A percentile compares a stretch with the other conserved stretches of the same genome.
These are phyloP conservation scores for Beroe forskalii DNA, from an alignment of 37 sponge, comb jelly and placozoan genomes.

Conservation along the genomic window DNA sequence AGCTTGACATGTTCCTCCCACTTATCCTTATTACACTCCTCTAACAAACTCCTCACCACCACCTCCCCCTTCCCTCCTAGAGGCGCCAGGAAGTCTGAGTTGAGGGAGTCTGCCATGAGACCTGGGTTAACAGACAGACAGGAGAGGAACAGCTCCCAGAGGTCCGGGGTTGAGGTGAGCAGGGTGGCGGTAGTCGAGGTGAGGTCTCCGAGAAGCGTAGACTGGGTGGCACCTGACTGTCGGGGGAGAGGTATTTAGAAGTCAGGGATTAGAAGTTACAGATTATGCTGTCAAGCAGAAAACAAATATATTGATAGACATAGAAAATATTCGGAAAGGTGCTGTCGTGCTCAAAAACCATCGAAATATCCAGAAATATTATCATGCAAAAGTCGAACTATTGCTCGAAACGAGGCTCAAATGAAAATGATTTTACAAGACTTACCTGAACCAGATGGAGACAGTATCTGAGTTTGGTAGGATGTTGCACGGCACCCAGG, in stretches of 20 bases:
- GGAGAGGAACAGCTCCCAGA: not conserved
- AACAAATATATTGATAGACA: no score
- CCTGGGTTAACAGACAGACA: not conserved
- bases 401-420: no score
- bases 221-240: constrained; percentile 6
- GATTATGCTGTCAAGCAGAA: no score
- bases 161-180: not conserved
- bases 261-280: no score
- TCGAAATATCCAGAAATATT: no score
- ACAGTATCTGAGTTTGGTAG: constrained; percentile 3
- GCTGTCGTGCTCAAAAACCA: no score
- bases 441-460: constrained; percentile 9
- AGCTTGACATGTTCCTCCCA: constrained; percentile 49
- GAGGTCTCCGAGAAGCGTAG: not conserved
- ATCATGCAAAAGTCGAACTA: no score
- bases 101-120: constrained; percentile 4
- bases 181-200: not conserved
- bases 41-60: not conserved
- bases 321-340: no score
- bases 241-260: no score
- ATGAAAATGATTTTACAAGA: no score
- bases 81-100: not conserved
- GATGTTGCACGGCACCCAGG: not conserved
- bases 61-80: not conserved
- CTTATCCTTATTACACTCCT: not conserved